A percentile compares a stretch with the other conserved stretches of the same genome.
Conservation (phyloP, 2,888 invertebrate genomes). For the Sialis fuliginosa region DNA sequence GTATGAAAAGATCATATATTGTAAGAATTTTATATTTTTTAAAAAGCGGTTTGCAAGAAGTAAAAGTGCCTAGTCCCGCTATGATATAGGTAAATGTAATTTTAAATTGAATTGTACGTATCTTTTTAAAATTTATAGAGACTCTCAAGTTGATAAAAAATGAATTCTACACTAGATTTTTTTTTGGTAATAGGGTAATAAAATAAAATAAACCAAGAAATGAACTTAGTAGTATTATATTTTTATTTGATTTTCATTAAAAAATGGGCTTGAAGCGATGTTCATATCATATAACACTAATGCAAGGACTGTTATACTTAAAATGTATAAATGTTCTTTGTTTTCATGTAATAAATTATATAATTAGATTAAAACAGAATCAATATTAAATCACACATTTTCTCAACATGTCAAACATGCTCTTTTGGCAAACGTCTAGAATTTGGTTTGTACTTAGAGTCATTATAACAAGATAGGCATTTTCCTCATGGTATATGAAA, state of each 20-base stretch:
- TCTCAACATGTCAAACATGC: background rate
- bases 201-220: no score
- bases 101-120: no score
- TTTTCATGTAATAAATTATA: conserved; percentile 1
- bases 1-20: no score
- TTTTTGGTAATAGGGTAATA: no score
- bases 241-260: conserved; percentile 27
- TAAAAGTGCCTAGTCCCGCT: no score
- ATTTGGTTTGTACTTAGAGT: background rate
- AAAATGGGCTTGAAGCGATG: conserved; percentile 28
- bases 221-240: conserved; percentile 13
- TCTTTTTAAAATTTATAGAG: no score
- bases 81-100: no score
- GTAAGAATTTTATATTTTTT: no score
- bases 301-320: conserved; percentile 21
- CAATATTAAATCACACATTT: background rate
- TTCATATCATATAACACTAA: conserved; percentile 26
- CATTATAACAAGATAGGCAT: background rate
- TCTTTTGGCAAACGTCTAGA: background rate
- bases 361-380: background rate
- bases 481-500: no score
- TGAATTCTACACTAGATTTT: no score
- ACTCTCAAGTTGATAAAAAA: no score
- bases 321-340: conserved; percentile 1
- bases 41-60: no score